phyloP scores from a whole-genome alignment of 1,140 invertebrate genomes.

The Plodia interpunctella region DNA sequence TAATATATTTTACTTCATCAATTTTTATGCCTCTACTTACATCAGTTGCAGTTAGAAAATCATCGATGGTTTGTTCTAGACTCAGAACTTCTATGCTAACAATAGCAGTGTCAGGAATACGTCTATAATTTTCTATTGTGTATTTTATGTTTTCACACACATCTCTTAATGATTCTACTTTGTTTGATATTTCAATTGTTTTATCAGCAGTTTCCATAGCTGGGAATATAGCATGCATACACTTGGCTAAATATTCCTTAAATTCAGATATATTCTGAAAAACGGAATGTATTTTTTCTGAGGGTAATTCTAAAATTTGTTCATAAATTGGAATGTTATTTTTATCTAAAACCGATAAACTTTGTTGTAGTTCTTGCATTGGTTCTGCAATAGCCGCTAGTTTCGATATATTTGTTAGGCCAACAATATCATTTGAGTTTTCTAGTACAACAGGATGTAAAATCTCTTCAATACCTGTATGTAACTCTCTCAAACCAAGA shows the following conservation, averaged over 20 bases:
- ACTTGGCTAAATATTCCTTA: conserved; percentile 47
- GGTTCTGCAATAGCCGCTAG: conserved; percentile 63
- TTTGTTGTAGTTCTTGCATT: conserved; percentile 59
- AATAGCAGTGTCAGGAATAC: conserved; percentile 10
- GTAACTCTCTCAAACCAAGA: conserved; percentile 50
- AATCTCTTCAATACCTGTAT: conserved; percentile 58
- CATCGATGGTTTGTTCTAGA: conserved; percentile 30
- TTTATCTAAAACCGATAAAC: conserved; percentile 50
- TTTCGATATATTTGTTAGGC: conserved; percentile 33
- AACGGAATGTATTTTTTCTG: conserved; percentile 46
- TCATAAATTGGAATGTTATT: conserved; percentile 54
- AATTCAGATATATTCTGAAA: conserved; percentile 40
- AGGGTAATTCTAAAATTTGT: conserved; percentile 44
- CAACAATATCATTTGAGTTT: conserved; percentile 32
- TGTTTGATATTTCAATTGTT: conserved; percentile 42
- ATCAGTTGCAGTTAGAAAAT: conserved; percentile 37
- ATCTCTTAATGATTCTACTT: conserved; percentile 34
- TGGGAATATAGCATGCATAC: conserved; percentile 38
- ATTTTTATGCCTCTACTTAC: conserved; percentile 35
- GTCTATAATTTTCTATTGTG: conserved; percentile 27
- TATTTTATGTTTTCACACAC: conserved; percentile 39
- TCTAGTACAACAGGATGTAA: conserved; percentile 50
- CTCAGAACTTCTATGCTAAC: conserved; percentile 23
- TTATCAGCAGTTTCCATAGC: conserved; percentile 38
- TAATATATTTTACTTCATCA: conserved; percentile 37